phyloP scores from a whole-genome alignment of 2,888 invertebrate species.

The Arctia plantaginis region DNA sequence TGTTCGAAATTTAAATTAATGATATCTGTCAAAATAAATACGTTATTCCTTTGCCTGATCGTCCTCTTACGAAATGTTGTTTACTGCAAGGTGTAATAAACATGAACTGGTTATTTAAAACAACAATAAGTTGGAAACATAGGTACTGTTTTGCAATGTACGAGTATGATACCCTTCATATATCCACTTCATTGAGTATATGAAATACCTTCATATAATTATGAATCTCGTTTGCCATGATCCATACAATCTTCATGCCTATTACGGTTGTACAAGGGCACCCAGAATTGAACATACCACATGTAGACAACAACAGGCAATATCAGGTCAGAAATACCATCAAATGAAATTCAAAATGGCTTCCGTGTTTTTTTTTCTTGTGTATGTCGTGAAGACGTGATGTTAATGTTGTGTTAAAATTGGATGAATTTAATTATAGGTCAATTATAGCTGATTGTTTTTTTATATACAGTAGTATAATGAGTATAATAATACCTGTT shows the following conservation, averaged over 20 bases:
- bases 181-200: neutral
- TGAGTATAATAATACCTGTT: neutral
- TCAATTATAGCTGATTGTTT: neutral
- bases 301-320: slow-evolving; percentile 16
- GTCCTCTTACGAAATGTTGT: neutral
- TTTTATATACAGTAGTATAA: too few relatives aligned
- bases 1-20: neutral
- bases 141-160: neutral
- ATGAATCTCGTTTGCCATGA: slow-evolving; percentile 25
- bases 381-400: neutral
- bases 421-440: neutral
- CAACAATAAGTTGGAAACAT: neutral
- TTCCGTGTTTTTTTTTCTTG: slow-evolving; percentile 38
- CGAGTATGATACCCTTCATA: too few relatives aligned
- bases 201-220: slow-evolving; percentile 2
- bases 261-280: slow-evolving; percentile 42
- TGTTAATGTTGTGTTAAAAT: slow-evolving; percentile 3
- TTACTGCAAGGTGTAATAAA: neutral
- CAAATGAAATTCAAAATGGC: slow-evolving; percentile 29
- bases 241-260: slow-evolving; percentile 36
- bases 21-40: too few relatives aligned
- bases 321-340: slow-evolving; percentile 29
- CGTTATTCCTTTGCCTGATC: neutral
- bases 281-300: slow-evolving; percentile 19
- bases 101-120: too few relatives aligned